Evolutionary conservation across 2,888 invertebrate species (phyloP), one percentile per base, ranked within the genome.

Genomic region (Artemia sinica): DNA sequence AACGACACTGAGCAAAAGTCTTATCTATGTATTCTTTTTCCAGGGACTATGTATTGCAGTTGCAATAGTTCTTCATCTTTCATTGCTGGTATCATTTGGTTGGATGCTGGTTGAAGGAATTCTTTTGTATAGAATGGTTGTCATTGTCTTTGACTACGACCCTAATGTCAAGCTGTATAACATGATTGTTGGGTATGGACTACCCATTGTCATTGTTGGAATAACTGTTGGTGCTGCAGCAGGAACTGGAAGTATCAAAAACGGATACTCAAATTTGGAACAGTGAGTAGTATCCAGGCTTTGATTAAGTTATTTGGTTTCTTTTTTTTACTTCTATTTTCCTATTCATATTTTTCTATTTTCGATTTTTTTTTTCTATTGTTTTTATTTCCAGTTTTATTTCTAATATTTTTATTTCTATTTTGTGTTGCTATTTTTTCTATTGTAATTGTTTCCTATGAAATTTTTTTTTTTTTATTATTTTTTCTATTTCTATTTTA

Each of bases 81-180:
- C 63, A 18, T 28, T 58, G 14, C 28, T 58, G 28, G 63, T 28
- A 18, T n/a, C 63, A 10, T 58, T 58, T 58, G 63, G 63, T 11
- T 58, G 63, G 63, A 58, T 58, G 63, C 63, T 58, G 8, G 63
- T 58, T 58, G 63, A 58, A 28, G 63, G 63, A n/a, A 18, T 58
- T 28, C 63, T 58, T 0, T 11, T 58, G 63, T 58, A 58, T 10
- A 8, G 63, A 58, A 58, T 58, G 63, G 63, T 58, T 28, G 28
- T 58, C 63, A 58, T 58, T 18, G 63, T 58, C 63, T 58, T 58
- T 3, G 63, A 58, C 10, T 58, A 58, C 10, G 28, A 58, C 28
- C 63, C 63, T n/a, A n/a, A 58, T 58, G 63, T 58, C n/a, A 58
- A 58, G 63, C 2, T 58, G 11, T 58, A 58, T 10, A 58, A 58